Percentiles rank a stretch among this genome's conserved stretches.
Conservation (phyloP, 2,888 invertebrate genomes). For the Argyra leucocephala region DNA sequence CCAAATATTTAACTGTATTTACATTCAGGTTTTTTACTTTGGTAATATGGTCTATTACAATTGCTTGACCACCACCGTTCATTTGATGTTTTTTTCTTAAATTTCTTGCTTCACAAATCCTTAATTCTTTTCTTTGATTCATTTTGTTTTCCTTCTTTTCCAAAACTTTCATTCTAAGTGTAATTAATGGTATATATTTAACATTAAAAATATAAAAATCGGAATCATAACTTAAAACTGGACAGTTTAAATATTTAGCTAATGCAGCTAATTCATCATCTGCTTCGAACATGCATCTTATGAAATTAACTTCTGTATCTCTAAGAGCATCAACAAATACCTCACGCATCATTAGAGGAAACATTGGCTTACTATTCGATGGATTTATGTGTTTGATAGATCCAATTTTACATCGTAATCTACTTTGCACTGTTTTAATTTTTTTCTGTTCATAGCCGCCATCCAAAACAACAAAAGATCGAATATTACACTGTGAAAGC, state of each 20-base stretch:
- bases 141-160: slow-evolving; percentile 24
- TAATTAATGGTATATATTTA: slow-evolving; percentile 67
- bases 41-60: slow-evolving; percentile 22
- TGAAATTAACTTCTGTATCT: slow-evolving; percentile 56
- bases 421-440: slow-evolving; percentile 52
- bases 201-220: slow-evolving; percentile 88
- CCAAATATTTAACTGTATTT: slow-evolving; percentile 36
- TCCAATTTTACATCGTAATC: slow-evolving; percentile 52
- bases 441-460: slow-evolving; percentile 68
- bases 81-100: slow-evolving; percentile 30
- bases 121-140: slow-evolving; percentile 17
- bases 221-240: slow-evolving; percentile 85
- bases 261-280: slow-evolving; percentile 79
- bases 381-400: slow-evolving; percentile 51
- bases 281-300: slow-evolving; percentile 77
- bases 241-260: slow-evolving; percentile 67
- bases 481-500: slow-evolving; percentile 60
- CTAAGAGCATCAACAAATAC: slow-evolving; percentile 62
- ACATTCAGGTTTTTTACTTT: too few species aligned
- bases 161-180: slow-evolving; percentile 49
- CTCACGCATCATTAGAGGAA: slow-evolving; percentile 65
- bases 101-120: slow-evolving; percentile 33
- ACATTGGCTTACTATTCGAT: slow-evolving; percentile 51
- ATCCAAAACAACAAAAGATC: slow-evolving; percentile 67
- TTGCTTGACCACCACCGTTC: background rate